These are phyloP conservation scores for Astropecten irregularis DNA, from an alignment of 53 echinoderm and acorn worm species.

Conservation along the genomic window DNA sequence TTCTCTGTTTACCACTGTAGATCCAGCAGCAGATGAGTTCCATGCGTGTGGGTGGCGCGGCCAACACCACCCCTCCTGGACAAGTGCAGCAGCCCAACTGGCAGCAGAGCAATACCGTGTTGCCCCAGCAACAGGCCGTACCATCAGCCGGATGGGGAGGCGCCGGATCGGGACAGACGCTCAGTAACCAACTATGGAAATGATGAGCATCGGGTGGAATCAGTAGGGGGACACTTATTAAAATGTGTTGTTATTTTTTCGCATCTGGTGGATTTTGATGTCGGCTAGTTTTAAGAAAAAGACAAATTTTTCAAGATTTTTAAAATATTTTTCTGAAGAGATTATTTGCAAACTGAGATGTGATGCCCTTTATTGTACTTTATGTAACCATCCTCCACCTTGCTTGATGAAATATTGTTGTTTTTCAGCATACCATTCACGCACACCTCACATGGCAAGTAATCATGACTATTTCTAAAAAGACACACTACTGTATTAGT, in stretches of 20 bases:
- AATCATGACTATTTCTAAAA: too few relatives aligned
- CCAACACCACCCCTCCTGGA: conserved; percentile 2
- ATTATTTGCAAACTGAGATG: too few relatives aligned
- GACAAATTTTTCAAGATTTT: too few relatives aligned
- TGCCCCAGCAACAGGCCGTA: conserved; percentile 48
- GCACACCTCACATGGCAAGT: too few relatives aligned
- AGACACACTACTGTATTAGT: too few relatives aligned
- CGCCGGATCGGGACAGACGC: conserved; percentile 58
- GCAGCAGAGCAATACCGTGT: conserved; percentile 14
- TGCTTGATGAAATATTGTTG: too few relatives aligned
- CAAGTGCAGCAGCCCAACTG: conserved; percentile 53
- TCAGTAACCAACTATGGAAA: conserved; percentile 73
- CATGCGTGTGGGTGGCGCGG: conserved; percentile 37
- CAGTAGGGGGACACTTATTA: not conserved
- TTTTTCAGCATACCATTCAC: too few relatives aligned
- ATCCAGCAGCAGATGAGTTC: conserved; percentile 69
- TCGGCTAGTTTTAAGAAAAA: not conserved
- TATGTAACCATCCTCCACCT: too few relatives aligned
- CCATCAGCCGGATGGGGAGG: conserved; percentile 54
- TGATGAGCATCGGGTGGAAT: conserved; percentile 1
- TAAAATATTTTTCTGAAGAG: too few relatives aligned
- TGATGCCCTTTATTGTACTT: too few relatives aligned
- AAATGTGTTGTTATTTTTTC: not conserved
- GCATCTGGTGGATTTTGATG: conserved; percentile 19
- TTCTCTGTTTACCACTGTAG: too few relatives aligned